Base-by-base conservation (phyloP, 2,113 vertebrate genomes). In the Calyptommatus sinebrachiatus region DNA sequence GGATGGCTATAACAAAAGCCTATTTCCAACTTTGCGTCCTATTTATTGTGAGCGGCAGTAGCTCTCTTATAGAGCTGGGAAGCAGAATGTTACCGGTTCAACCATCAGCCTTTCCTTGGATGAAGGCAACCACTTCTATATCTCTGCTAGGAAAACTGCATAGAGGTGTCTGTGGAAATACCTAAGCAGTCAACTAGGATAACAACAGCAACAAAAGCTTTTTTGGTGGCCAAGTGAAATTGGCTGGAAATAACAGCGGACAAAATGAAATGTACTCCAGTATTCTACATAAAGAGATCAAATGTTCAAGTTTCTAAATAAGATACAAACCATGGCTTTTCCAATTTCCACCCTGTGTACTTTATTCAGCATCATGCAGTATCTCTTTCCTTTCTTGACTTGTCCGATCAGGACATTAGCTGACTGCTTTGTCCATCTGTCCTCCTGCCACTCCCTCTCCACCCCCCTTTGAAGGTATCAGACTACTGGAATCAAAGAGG, bases 401-500 rank as follows among this genome's bases (percentile, higher is more conserved):
- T 84, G 88, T 87, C 79, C 89, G 85, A 88, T 12, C 50, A 73
- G 86, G 88, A 87, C 86, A 80, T 85, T 87, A 90, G 79, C 81
- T 84, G 88, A 61, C 75, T 86, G 68, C 0, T 3, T 82, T 75
- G 77, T 78, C 78, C 73, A 68, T 85, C 83, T 84, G 84, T 87
- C 85, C 88, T 78, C 87, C 88, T 86, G 50, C 61, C 72, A 66
- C 2, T 78, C 65, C 66, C 85, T 77, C 82, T 65, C 78, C 88
- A 26, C 91, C 85, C 85, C 88, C 87, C 82, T 86, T 89, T 90
- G 90, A 90, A 84, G 63, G 28, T 91, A 90, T 84, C 88, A 92
- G 89, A 85, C 90, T 79, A 87, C 87, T 82, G 91, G 94, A 94
- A 95, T 96, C 93, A 94, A 95, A 95, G 94, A 92, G 90, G 90